Conservation (phyloP, 92 coral and sea anemone genomes). For the Porites divaricata region DNA sequence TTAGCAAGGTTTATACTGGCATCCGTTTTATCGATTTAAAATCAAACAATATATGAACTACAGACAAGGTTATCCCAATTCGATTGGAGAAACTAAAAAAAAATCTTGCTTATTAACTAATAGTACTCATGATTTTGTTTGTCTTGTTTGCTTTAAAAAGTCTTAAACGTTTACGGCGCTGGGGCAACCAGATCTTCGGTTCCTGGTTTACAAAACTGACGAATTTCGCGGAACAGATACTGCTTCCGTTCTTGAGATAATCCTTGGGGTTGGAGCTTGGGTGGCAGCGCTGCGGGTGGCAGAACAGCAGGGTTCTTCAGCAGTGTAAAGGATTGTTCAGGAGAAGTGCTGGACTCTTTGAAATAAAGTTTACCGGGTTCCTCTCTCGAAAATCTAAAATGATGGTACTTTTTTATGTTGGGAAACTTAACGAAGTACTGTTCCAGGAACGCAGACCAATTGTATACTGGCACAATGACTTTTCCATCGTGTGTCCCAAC, state of each 20-base stretch:
- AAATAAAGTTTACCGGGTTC: conserved; percentile 54
- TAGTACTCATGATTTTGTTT: no score
- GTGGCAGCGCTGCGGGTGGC: conserved; percentile 38
- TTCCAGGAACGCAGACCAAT: background rate
- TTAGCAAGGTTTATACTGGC: no score
- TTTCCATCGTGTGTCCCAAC: background rate
- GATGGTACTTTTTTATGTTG: conserved; percentile 35
- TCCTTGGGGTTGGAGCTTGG: background rate
- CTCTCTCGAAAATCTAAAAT: conserved; percentile 9
- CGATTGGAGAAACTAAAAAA: no score
- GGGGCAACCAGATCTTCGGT: conserved; percentile 36
- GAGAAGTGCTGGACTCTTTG: conserved; percentile 5
- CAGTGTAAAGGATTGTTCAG: conserved; percentile 9
- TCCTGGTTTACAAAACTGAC: background rate
- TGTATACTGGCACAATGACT: conserved; percentile 54
- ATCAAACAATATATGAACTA: no score
- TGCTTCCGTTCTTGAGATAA: background rate
- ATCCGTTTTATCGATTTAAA: no score
- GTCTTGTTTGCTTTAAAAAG: no score
- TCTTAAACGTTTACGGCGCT: conserved; percentile 35
- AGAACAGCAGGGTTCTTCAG: background rate
- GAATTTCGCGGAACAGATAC: conserved; percentile 22
- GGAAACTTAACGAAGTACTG: conserved; percentile 28
- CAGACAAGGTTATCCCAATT: no score
- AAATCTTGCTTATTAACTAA: no score